Evolutionary conservation across 2,888 invertebrate genomes (phyloP), one percentile per base, ranked within the genome.

Genomic region (Brenthis hecate): DNA sequence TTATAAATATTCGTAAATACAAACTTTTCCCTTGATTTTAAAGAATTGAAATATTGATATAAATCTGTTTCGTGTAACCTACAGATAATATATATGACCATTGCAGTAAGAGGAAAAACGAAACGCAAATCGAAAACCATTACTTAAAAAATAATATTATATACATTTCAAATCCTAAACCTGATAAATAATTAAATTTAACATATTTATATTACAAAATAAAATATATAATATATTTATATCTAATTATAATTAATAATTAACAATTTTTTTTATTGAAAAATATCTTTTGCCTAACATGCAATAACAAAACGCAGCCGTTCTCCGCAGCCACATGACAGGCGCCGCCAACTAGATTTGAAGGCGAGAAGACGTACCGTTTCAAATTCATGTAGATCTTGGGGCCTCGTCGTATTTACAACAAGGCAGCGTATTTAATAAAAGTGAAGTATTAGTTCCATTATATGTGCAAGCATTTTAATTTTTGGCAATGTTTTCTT

Each of bases 371-470:
- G 36, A 69, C 73, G 65, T 28, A 28, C 65, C 66, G 77, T 79
- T 80, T 80, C 81, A 82, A 85, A 81, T 89, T 86, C 89, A 92
- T 91, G 91, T 91, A 92, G 90, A 81, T 82, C 85, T 86, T 83
- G 84, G 86, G 87, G 81, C 85, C 81, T 78, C 84, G 78, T 85
- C 80, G 82, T 79, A 79, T 81, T 78, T 77, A 74, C 72, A 80
- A 75, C 75, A 81, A 78, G 82, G 83, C 89, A 85, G 87, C 89
- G 85, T 85, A 80, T 78, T 77, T 77, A 82, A 79, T 74, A 81
- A 53, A 89, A 91, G 91, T 91, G 87, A 91, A 91, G 91, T 91
- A 91, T 85, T 75, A 76, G 78, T 85, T 82, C 79, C 64, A 80
- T 81, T 78, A 81, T 78, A 75, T 78, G 82, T 77, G 79, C 83